Evolutionary conservation across 2,888 invertebrate species (phyloP), one percentile per base, ranked within the genome.

Genomic region (Torymus tubicola): DNA sequence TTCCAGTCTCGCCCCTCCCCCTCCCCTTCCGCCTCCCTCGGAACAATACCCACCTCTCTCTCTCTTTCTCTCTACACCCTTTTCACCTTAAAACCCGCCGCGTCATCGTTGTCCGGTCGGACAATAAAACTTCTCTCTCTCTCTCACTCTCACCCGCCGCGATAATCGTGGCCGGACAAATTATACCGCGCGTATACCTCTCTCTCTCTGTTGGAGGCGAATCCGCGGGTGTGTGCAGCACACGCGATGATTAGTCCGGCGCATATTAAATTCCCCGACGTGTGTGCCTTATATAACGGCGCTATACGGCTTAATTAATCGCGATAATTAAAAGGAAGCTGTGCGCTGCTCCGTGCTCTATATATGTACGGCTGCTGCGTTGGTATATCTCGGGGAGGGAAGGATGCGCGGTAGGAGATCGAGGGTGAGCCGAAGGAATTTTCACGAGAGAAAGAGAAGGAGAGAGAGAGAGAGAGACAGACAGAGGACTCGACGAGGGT

Each of bases 271-370:
- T 84, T 83, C 80, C 74, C 80, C 64, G 53, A 64, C 58, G 18
- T 67, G 24, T 64, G 75, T 72, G 71, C 74, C 74, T 68, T 68
- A 55, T 71, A 65, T n/a, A 80, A 76, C 75, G 85, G 85, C 88
- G 88, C 88, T 88, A 87, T 87, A 86, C 85, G 85, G 86, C 87
- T 89, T 88, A 89, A 88, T 89, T 89, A 88, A 89, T 89, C 86
- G 87, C 86, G 89, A 89, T 89, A 89, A 89, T 89, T 89, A 89
- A 89, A 89, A 89, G 87, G 85, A 86, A 87, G 87, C 86, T 82
- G 83, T 14, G 72, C 53, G 24, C 52, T 8, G 31, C 13, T 63
- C n/a, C 2, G 31, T 61, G 60, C 52, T 11, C 11, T 14, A 24
- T 31, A 11, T 31, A 18, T 52, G 55, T 57, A 13, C 12, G 10